phyloP scores from a whole-genome alignment of 2,888 invertebrate genomes.

The Leucoma salicis region DNA sequence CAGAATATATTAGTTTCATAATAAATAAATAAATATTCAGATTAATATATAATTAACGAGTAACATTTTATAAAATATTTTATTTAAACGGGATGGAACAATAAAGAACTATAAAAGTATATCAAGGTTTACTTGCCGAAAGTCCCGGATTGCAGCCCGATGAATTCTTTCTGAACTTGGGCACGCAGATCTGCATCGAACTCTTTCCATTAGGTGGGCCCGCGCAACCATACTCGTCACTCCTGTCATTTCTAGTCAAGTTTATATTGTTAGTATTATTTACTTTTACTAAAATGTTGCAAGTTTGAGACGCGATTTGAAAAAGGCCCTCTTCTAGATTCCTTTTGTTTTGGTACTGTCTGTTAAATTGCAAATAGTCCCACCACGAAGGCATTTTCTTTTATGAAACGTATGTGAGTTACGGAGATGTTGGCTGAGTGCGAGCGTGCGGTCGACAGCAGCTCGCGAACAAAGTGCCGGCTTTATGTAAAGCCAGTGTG shows the following conservation, averaged over 20 bases:
- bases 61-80: too few relatives aligned
- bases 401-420: constrained; percentile 44
- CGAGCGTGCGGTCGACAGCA: constrained; percentile 26
- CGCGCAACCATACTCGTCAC: constrained; percentile 83
- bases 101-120: constrained; percentile 4
- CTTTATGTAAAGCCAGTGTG: constrained; percentile 35
- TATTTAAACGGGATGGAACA: too few relatives aligned
- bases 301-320: constrained; percentile 90
- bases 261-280: constrained; percentile 89
- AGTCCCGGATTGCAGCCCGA: constrained; percentile 83
- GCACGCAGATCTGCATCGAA: constrained; percentile 82
- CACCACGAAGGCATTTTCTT: constrained; percentile 83
- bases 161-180: constrained; percentile 76
- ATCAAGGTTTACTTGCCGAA: constrained; percentile 72
- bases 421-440: constrained; percentile 17
- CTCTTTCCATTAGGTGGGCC: constrained; percentile 66
- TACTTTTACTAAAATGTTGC: constrained; percentile 89
- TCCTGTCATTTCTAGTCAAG: constrained; percentile 84
- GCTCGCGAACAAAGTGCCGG: constrained; percentile 44
- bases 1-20: too few relatives aligned
- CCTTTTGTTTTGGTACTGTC: constrained; percentile 78
- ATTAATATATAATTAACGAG: too few relatives aligned
- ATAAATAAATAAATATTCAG: too few relatives aligned
- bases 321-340: constrained; percentile 89
- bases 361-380: constrained; percentile 81